Base-by-base conservation (phyloP, 2,888 invertebrate species). In the Brachyopa scutellaris region DNA sequence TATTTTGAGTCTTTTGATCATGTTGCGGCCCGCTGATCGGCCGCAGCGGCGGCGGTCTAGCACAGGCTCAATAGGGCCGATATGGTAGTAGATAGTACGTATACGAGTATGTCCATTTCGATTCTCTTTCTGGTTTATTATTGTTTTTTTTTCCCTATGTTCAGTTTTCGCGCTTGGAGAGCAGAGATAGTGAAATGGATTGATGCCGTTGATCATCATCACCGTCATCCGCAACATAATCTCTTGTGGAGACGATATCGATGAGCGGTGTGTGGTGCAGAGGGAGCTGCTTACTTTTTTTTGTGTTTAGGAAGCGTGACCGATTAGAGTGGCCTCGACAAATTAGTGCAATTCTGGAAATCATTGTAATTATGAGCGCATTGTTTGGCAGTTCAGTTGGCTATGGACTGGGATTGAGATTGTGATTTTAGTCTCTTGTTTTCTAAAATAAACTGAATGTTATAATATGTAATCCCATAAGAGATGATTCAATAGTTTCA, bases 1-100 rank as follows among this genome's bases (percentile, higher is more conserved):
- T 88, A 88, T 89, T 88, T 87, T 88, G 87, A 84, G 62, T 83
- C 78, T 83, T 83, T 83, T 83, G 82, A 82, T 82, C 82, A 82
- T 82, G 82, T 82, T 82, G 70, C 82, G 82, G 82, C 77, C 66
- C n/a, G n/a, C 33, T 67, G 77, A 76, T 74, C 59, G 59, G 59
- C 57, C 57, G 57, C 62, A 49, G 45, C 38, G n/a, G n/a, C n/a
- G n/a, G 38, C 15, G 13, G 64, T 21, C 26, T 31, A 67, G 40
- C 36, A 33, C 11, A 21, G 15, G 15, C 19, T n/a, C 26, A 33
- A 49, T 59, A 40, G 45, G 21, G 17, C 40, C 38, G 29, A n/a
- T n/a, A n/a, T n/a, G n/a, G n/a, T n/a, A n/a, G n/a, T n/a, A n/a
- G n/a, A n/a, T n/a, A n/a, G n/a, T n/a, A n/a, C n/a, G n/a, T n/a